Percentiles rank a stretch among this genome's conserved stretches.
These are phyloP conservation scores for Leptodactylus fallax DNA, from an alignment of 2,797 vertebrate genomes.

Conservation along the genomic window DNA sequence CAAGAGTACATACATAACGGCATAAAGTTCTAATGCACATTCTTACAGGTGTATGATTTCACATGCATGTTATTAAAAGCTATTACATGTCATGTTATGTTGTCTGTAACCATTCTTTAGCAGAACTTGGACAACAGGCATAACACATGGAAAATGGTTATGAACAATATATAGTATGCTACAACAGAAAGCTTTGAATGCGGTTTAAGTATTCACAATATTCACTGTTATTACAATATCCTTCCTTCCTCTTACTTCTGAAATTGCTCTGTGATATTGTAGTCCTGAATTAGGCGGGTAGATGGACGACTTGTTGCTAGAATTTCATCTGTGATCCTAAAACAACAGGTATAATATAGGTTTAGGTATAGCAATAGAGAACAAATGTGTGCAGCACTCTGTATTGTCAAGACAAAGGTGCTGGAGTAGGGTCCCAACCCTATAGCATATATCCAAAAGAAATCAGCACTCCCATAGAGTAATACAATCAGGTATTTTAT, in stretches of 20 bases:
- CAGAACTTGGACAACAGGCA: not conserved
- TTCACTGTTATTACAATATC: not conserved
- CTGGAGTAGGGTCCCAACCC: too few relatives aligned
- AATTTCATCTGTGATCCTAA: conserved; percentile 84
- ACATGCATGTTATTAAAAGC: not conserved
- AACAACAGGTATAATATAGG: not conserved
- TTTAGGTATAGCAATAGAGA: too few relatives aligned
- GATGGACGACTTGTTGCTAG: conserved; percentile 83
- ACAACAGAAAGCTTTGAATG: not conserved
- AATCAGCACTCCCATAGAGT: too few relatives aligned
- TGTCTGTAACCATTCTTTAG: not conserved
- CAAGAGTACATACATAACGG: too few relatives aligned
- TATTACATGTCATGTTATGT: not conserved
- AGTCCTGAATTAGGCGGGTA: conserved; percentile 77
- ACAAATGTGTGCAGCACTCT: too few relatives aligned
- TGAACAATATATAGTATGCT: not conserved
- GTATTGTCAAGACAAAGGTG: too few relatives aligned
- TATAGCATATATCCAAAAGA: too few relatives aligned
- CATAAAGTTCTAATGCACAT: not conserved
- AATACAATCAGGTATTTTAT: too few relatives aligned
- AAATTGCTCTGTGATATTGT: conserved; percentile 82
- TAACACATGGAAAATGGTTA: not conserved
- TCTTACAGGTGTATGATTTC: too few relatives aligned
- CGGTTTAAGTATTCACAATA: not conserved
- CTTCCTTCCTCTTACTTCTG: conserved; percentile 71